phyloP scores from a whole-genome alignment of 2,113 vertebrate species.

The Ahaetulla prasina region DNA sequence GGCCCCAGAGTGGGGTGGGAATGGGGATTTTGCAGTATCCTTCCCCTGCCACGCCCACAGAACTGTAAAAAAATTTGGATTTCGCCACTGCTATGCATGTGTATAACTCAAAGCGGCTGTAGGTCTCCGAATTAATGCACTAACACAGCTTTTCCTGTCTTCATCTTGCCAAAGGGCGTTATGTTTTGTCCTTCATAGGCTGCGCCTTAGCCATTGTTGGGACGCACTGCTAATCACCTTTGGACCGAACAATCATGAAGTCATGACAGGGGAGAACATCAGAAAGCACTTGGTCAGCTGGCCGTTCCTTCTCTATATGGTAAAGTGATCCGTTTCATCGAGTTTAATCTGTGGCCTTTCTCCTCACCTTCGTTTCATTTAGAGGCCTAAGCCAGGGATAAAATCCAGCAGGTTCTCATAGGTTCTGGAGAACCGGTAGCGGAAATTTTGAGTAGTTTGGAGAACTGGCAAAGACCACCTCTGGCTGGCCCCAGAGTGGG shows the following conservation, averaged over 20 bases:
- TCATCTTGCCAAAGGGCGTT: conserved; percentile 72
- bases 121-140: conserved; percentile 2
- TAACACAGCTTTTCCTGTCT: conserved; percentile 44
- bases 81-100: neutral
- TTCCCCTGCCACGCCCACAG: no score
- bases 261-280: conserved; percentile 86
- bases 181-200: conserved; percentile 84
- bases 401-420: no score
- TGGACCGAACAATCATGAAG: conserved; percentile 92
- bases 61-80: no score
- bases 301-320: conserved; percentile 92
- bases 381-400: neutral
- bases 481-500: no score
- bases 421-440: no score
- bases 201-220: conserved; percentile 82
- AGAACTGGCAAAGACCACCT: no score
- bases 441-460: no score
- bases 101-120: neutral
- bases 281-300: conserved; percentile 87
- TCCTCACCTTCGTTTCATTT: no score
- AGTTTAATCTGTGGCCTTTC: neutral
- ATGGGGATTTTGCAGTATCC: no score
- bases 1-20: no score
- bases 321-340: conserved; percentile 62
- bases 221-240: conserved; percentile 92